Evolutionary conservation across 2,113 vertebrate species (phyloP).

Genomic region (Salminus brasiliensis): DNA sequence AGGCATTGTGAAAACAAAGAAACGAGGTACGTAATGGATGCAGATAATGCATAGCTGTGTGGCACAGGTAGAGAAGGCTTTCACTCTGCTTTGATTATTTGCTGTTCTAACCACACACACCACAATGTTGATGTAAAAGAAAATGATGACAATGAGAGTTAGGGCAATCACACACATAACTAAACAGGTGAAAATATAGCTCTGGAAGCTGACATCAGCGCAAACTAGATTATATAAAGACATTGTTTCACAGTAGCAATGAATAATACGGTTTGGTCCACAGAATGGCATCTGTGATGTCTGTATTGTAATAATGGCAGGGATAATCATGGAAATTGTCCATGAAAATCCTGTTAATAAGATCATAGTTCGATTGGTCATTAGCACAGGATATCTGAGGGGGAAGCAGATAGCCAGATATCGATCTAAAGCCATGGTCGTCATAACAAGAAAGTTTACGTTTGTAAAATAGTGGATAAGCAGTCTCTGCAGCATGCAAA

Average conservation of each 20-base stretch:
- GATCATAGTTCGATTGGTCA: slow-evolving; percentile 51
- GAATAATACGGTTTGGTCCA: slow-evolving; percentile 50
- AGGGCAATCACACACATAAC: slow-evolving; percentile 58
- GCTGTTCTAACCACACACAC: slow-evolving; percentile 54
- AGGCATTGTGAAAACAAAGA: slow-evolving; percentile 48
- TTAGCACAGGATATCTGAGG: slow-evolving; percentile 55
- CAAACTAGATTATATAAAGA: slow-evolving; percentile 48
- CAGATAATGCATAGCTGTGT: slow-evolving; percentile 58
- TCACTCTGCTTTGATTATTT: slow-evolving; percentile 50
- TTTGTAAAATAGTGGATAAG: slow-evolving; percentile 63
- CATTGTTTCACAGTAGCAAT: slow-evolving; percentile 51
- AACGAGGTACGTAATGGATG: slow-evolving; percentile 56
- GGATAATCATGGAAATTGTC: slow-evolving; percentile 44
- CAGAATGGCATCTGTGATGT: slow-evolving; percentile 48
- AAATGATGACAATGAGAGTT: slow-evolving; percentile 56
- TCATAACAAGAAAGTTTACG: slow-evolving; percentile 61
- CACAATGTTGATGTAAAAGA: slow-evolving; percentile 58
- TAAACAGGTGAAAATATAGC: not conserved
- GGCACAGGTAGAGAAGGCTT: slow-evolving; percentile 59
- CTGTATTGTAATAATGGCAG: slow-evolving; percentile 9
- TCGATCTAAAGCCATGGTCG: slow-evolving; percentile 61
- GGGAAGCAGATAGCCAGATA: slow-evolving; percentile 61
- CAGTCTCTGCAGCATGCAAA: slow-evolving; percentile 57
- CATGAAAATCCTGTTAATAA: slow-evolving; percentile 49
- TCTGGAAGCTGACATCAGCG: not conserved